Percentiles rank a stretch among this genome's conserved stretches.
Evolutionary conservation across 1,140 invertebrate genomes (phyloP).

Genomic region (Rhagoletis zephyria): DNA sequence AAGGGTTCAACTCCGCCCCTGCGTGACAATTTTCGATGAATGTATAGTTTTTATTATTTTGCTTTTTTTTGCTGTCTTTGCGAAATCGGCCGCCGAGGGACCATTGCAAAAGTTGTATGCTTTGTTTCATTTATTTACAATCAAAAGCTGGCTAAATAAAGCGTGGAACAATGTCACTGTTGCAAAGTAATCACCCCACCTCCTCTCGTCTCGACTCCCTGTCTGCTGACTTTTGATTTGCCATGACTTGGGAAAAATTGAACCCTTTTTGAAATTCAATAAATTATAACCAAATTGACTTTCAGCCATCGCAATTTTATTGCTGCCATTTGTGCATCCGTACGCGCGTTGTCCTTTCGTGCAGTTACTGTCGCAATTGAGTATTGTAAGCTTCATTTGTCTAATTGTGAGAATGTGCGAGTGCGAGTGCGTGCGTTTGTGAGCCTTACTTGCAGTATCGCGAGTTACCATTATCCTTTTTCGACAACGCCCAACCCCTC

Average conservation of each 20-base stretch:
- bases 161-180: conserved; percentile 9
- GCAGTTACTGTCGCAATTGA: background rate
- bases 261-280: conserved; percentile 60
- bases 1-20: conserved; percentile 19
- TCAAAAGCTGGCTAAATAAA: conserved; percentile 57
- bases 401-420: background rate
- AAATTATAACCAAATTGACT: conserved; percentile 59
- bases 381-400: background rate
- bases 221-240: conserved; percentile 39
- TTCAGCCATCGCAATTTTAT: conserved; percentile 56
- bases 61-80: conserved; percentile 10
- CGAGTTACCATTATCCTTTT: background rate
- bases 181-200: conserved; percentile 17
- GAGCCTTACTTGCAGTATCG: background rate
- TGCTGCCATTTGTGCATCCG: background rate
- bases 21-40: background rate
- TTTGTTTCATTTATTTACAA: conserved; percentile 58
- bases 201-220: background rate
- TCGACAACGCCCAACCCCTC: background rate
- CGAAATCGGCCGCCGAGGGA: conserved; percentile 1
- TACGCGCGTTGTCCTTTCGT: background rate
- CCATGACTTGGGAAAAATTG: conserved; percentile 40
- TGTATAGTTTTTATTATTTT: background rate
- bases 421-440: background rate
- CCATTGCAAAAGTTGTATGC: conserved; percentile 34